These are phyloP conservation scores for Caenorhabditis sp. DNA, from an alignment of 2,888 invertebrate genomes.

Conservation along the genomic window DNA sequence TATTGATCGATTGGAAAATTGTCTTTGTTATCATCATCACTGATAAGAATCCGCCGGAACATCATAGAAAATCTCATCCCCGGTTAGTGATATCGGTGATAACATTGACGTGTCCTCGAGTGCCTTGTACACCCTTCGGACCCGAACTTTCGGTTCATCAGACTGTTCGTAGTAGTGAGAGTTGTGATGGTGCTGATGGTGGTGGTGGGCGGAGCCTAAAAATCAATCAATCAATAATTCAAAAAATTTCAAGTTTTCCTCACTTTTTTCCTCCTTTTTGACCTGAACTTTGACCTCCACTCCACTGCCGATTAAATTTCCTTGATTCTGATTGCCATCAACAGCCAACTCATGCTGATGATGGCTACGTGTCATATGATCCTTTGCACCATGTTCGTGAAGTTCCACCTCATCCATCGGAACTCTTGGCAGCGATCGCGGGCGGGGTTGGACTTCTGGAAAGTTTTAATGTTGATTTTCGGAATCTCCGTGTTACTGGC, in stretches of 20 bases:
- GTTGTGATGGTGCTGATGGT: constrained; percentile 35
- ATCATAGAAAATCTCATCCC: constrained; percentile 43
- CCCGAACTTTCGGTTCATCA: constrained; percentile 41
- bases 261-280: not conserved
- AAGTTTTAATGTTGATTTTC: not conserved
- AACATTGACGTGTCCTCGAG: constrained; percentile 54
- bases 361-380: constrained; percentile 50
- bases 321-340: not conserved
- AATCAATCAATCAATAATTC: no score
- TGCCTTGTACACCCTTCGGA: constrained; percentile 51
- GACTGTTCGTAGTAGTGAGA: constrained; percentile 32
- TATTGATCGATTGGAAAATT: no score
- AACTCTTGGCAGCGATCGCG: constrained; percentile 36
- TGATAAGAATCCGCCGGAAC: constrained; percentile 16
- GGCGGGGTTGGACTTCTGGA: constrained; percentile 44
- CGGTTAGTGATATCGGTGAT: constrained; percentile 37
- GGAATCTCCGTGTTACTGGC: not conserved
- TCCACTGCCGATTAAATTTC: constrained; percentile 20
- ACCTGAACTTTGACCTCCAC: constrained; percentile 12
- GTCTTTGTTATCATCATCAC: no score
- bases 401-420: constrained; percentile 63
- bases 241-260: no score
- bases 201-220: no score
- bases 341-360: constrained; percentile 4
- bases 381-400: constrained; percentile 48